Evolutionary conservation across 2,888 invertebrate species (phyloP).

Genomic region (Octonoba sinensis): DNA sequence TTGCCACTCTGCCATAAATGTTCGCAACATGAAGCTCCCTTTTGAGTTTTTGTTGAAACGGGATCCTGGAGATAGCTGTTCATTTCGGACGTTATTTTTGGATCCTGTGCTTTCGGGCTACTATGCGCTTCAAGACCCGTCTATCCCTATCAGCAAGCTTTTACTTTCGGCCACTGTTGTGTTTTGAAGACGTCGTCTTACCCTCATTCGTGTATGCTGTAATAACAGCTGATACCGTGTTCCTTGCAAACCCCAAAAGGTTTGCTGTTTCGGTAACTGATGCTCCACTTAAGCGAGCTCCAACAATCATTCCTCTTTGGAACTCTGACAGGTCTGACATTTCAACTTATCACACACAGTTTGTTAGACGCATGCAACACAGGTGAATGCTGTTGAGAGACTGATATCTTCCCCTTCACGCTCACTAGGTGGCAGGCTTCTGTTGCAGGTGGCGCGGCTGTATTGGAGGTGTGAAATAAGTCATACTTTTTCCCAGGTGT

Average conservation of each 20-base stretch:
- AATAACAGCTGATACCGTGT: conserved; percentile 15
- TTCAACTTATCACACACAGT: too few relatives aligned
- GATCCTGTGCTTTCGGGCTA: too few relatives aligned
- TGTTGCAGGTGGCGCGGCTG: conserved; percentile 27
- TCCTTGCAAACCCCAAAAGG: conserved; percentile 12
- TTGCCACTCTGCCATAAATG: too few relatives aligned
- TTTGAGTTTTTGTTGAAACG: too few relatives aligned
- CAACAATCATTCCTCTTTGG: too few relatives aligned
- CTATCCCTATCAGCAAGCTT: conserved; percentile 14
- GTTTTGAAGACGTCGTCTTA: conserved; percentile 13
- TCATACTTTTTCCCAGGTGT: too few relatives aligned
- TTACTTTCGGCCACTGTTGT: conserved; percentile 6
- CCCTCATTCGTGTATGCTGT: conserved; percentile 10
- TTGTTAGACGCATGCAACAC: conserved; percentile 12
- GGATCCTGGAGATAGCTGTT: too few relatives aligned
- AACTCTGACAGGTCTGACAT: too few relatives aligned
- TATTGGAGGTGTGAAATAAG: too few relatives aligned
- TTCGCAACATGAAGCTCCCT: too few relatives aligned
- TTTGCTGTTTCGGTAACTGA: conserved; percentile 12
- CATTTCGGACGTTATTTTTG: too few relatives aligned
- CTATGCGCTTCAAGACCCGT: too few relatives aligned
- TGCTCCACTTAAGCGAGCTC: conserved; percentile 1
- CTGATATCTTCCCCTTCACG: conserved; percentile 24
- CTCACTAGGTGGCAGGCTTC: conserved; percentile 28
- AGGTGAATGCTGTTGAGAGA: conserved; percentile 15